Base-by-base conservation (phyloP, 2,888 invertebrate genomes). In the Chaetogeoica ovagalla region DNA sequence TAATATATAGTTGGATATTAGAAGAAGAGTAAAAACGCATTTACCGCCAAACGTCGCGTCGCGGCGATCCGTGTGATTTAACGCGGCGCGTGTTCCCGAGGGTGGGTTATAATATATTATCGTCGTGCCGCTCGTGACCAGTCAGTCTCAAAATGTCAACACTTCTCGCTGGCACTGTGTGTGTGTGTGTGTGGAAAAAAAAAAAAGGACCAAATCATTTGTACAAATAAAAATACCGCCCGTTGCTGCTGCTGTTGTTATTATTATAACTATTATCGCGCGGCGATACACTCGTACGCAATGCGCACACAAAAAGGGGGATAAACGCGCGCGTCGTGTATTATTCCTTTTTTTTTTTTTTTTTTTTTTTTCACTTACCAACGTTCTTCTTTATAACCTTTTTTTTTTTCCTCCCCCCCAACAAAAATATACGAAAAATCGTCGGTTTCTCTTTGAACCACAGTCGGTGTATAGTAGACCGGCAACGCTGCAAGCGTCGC, bases 181-280 rank as follows among this genome's bases (percentile, higher is more conserved):
- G 37, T 57, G 39, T 39, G 39, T 39, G 7, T 7, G 39, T 39
- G 39, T 39, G 39, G 39, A 6, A 57, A 19, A 13, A 39, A 8
- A 52, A 62, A 69, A 68, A 77, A 70, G 60, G 70, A 70, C 62
- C 13, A 76, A 68, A 69, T 76, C 68, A 76, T 76, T 73, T 69
- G 60, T 62, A 69, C 70, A 70, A 77, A 76, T 69, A 69, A 68
- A 76, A 52, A 77, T 70, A 62, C 77, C 77, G 52, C 77, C 77
- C 60, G 77, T 69, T 77, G 70, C 70, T 55, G 19, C 19, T 69
- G 55, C 55, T 23, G 19, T 37, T 63, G 11, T 48, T 48, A 48
- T 48, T 48, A 48, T 48, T 48, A 48, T 13, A 5, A 43, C 8
- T 48, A 48, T 48, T 63, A 55, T 74, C 73, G 73, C n/a, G 30